A percentile compares a stretch with the other conserved stretches of the same genome.
phyloP scores from a whole-genome alignment of 2,113 vertebrate genomes.

The Myocastor coypus region DNA sequence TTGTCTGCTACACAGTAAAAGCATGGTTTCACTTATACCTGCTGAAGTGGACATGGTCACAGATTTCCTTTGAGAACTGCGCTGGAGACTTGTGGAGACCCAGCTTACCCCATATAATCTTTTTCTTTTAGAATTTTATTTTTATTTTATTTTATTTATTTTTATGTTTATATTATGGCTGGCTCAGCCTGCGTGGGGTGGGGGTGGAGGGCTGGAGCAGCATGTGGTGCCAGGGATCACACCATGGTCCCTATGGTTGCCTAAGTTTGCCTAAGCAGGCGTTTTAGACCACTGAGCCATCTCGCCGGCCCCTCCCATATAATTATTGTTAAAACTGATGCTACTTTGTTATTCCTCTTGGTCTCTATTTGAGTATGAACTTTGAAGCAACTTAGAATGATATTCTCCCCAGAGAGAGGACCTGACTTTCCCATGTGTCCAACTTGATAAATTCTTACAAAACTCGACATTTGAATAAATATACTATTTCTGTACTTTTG shows the following conservation, averaged over 20 bases:
- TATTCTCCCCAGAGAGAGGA: conserved; percentile 36
- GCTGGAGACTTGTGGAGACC: background rate
- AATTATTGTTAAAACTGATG: background rate
- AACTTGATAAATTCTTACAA: conserved; percentile 47
- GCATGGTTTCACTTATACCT: background rate
- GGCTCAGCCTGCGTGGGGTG: no score
- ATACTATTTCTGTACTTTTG: background rate
- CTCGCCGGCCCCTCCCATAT: no score
- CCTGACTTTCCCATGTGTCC: background rate
- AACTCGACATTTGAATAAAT: conserved; percentile 60
- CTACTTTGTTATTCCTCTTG: background rate
- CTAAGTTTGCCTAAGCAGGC: no score
- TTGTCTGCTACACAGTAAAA: conserved; percentile 4
- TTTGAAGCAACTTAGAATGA: conserved; percentile 20
- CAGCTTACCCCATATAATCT: no score
- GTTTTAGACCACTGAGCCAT: no score
- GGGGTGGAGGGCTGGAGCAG: no score
- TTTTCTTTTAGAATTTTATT: no score
- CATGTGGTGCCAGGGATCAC: no score
- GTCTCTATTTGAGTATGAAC: background rate
- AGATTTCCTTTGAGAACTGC: conserved; percentile 12
- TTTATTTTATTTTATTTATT: no score
- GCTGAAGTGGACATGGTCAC: background rate
- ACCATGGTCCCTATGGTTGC: no score
- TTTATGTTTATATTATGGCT: no score